phyloP scores from a whole-genome alignment of 2,113 vertebrate species.

The Uria lomvia region DNA sequence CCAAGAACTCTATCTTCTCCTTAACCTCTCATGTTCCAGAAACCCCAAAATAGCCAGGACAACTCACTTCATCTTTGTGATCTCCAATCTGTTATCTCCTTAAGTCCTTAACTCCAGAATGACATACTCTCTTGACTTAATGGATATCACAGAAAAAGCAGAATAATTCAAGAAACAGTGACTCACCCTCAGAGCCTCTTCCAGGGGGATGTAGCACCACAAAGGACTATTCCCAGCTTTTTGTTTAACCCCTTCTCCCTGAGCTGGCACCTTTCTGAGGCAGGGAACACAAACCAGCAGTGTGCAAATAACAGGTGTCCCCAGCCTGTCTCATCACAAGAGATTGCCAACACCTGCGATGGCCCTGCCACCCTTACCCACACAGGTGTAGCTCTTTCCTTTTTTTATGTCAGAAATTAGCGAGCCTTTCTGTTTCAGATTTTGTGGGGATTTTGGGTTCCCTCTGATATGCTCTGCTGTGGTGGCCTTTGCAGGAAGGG shows the following conservation, averaged over 20 bases:
- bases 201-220: rapidly evolving
- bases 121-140: background rate
- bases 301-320: rapidly evolving
- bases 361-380: no score
- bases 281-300: rapidly evolving
- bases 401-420: background rate
- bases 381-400: background rate
- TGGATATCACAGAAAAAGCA: background rate
- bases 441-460: no score
- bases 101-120: background rate
- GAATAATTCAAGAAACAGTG: background rate
- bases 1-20: background rate
- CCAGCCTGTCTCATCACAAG: background rate
- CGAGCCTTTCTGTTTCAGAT: background rate
- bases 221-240: background rate
- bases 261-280: rapidly evolving
- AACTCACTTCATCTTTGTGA: background rate
- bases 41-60: background rate
- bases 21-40: background rate
- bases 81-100: background rate
- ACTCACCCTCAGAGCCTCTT: background rate
- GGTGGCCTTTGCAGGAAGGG: background rate
- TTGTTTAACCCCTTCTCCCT: rapidly evolving
- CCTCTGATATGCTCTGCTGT: background rate
- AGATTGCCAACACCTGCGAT: background rate